Percentiles rank a stretch among this genome's conserved stretches.
phyloP scores from a whole-genome alignment of 2,888 invertebrate genomes.

The Laothoe populi region DNA sequence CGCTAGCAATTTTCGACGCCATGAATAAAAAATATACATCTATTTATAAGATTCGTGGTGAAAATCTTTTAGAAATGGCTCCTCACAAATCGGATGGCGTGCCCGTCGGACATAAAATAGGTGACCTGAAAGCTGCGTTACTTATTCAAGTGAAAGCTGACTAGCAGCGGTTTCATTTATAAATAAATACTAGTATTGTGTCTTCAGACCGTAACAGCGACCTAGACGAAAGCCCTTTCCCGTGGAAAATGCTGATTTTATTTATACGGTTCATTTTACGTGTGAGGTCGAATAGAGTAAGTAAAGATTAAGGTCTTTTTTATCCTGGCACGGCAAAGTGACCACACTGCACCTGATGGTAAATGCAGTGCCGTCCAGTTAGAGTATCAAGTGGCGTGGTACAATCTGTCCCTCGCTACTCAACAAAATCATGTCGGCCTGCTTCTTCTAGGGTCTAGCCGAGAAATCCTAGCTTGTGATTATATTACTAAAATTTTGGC shows the following conservation, averaged over 20 bases:
- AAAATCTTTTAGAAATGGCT: constrained; percentile 8
- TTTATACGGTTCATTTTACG: background rate
- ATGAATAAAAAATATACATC: background rate
- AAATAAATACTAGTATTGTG: constrained; percentile 18
- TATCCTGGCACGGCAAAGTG: no score
- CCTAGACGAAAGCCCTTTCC: background rate
- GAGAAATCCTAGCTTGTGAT: no score
- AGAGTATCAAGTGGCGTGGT: no score
- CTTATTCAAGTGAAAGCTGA: constrained; percentile 21
- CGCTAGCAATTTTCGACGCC: background rate
- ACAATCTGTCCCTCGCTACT: no score
- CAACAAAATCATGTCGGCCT: no score
- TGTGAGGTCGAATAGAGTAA: background rate
- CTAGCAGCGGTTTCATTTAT: constrained; percentile 7
- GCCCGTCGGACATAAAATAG: constrained; percentile 12
- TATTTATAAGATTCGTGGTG: background rate
- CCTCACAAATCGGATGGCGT: constrained; percentile 18
- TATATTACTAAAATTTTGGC: no score
- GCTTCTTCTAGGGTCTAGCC: no score
- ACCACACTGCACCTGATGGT: no score
- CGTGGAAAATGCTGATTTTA: no score
- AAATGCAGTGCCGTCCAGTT: no score
- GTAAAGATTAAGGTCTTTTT: no score
- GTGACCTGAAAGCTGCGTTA: constrained; percentile 10
- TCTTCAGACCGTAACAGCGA: background rate